phyloP scores from a whole-genome alignment of 2,797 vertebrate genomes.

The Anguilla megastoma region DNA sequence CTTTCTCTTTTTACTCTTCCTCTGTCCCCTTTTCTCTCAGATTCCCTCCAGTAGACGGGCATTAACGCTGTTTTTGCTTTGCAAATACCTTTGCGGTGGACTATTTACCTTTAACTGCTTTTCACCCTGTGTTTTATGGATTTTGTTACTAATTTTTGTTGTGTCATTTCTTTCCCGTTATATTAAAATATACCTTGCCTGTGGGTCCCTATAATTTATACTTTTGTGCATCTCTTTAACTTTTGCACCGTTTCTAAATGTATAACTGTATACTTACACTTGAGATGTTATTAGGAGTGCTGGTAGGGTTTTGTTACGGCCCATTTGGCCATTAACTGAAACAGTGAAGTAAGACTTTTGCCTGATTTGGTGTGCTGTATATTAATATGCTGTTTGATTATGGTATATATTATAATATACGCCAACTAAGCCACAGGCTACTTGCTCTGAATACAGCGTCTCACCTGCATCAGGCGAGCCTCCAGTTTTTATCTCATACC shows the following conservation, averaged over 20 bases:
- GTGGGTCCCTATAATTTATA: constrained; percentile 69
- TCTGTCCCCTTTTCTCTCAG: constrained; percentile 30
- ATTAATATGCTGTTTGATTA: constrained; percentile 60
- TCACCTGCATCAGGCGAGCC: constrained; percentile 52
- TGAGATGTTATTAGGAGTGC: constrained; percentile 20
- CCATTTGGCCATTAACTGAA: not conserved
- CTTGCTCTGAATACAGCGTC: constrained; percentile 33
- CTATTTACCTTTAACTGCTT: constrained; percentile 18
- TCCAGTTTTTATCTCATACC: constrained; percentile 46
- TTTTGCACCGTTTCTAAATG: constrained; percentile 35
- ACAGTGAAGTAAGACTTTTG: constrained; percentile 52
- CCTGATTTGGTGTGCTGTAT: constrained; percentile 58
- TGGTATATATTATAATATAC: constrained; percentile 62
- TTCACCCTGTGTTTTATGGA: constrained; percentile 57
- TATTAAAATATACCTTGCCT: constrained; percentile 79
- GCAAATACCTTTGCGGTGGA: not conserved
- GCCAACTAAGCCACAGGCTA: constrained; percentile 46
- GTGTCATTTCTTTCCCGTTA: constrained; percentile 69
- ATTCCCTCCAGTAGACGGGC: constrained; percentile 2
- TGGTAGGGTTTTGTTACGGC: not conserved
- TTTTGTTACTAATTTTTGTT: constrained; percentile 69
- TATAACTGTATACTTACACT: constrained; percentile 45
- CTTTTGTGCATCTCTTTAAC: constrained; percentile 42
- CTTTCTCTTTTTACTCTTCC: constrained; percentile 28
- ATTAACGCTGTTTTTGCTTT: constrained; percentile 7